A percentile compares a stretch with the other conserved stretches of the same genome.
Conservation (phyloP, 2,797 vertebrate genomes). For the Carapus acus region DNA sequence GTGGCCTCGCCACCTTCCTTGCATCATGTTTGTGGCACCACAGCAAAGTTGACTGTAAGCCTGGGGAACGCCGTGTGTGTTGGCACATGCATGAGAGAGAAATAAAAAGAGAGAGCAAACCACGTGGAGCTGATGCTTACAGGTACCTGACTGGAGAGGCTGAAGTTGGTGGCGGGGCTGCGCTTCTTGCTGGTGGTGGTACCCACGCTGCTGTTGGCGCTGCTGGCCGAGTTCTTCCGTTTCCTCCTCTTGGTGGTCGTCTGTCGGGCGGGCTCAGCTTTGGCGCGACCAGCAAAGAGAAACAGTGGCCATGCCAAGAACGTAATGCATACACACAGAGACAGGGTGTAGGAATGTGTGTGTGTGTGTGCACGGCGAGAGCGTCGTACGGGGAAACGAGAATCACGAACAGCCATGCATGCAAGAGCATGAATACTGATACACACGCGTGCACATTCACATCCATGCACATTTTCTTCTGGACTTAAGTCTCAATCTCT, state of each 20-base stretch:
- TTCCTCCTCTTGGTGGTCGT: constrained; percentile 96
- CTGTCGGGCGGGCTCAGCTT: constrained; percentile 96
- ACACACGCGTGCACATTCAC: constrained; percentile 1
- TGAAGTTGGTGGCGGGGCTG: constrained; percentile 89
- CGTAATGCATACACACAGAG: constrained; percentile 66
- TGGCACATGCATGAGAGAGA: neutral
- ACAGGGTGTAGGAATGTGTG: constrained; percentile 42
- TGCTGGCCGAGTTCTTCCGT: constrained; percentile 99
- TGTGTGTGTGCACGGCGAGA: neutral
- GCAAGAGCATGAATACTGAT: constrained; percentile 10
- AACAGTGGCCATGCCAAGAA: constrained; percentile 66
- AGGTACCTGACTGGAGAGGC: constrained; percentile 99
- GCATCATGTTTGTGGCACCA: no score
- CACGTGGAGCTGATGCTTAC: constrained; percentile 87
- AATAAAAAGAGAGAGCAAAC: constrained; percentile 53
- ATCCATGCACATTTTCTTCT: constrained; percentile 38
- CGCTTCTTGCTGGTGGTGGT: constrained; percentile 91
- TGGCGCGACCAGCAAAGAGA: constrained; percentile 67
- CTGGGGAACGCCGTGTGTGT: no score
- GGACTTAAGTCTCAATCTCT: constrained; percentile 61
- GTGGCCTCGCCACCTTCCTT: no score
- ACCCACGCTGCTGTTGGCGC: constrained; percentile 91
- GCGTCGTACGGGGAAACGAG: neutral
- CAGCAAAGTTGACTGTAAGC: no score
- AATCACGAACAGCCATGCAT: constrained; percentile 20